These are phyloP conservation scores for Augochlorella aurata DNA, from an alignment of 2,888 invertebrate species.

Conservation along the genomic window DNA sequence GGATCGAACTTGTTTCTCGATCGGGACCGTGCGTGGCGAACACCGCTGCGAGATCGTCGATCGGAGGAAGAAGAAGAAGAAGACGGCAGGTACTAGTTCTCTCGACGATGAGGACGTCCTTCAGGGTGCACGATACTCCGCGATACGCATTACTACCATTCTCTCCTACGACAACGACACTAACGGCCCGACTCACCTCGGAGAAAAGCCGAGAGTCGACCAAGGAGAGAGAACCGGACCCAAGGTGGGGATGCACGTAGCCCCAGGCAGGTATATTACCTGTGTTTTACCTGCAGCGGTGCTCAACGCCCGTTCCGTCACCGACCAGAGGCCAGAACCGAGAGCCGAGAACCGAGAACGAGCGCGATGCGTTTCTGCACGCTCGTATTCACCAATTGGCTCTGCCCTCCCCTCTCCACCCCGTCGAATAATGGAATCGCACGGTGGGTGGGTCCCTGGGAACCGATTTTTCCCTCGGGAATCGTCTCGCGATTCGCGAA, in stretches of 20 bases:
- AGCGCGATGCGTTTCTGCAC: background rate
- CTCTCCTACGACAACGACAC: conserved; percentile 68
- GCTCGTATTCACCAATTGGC: background rate
- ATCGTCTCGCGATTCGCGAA: background rate
- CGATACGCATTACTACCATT: conserved; percentile 67
- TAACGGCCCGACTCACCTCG: conserved; percentile 68
- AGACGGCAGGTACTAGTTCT: background rate
- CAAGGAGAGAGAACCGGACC: conserved; percentile 66
- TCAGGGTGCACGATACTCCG: conserved; percentile 63
- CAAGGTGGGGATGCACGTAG: conserved; percentile 68
- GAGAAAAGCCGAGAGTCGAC: conserved; percentile 65
- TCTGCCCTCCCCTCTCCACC: background rate
- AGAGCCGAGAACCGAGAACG: background rate
- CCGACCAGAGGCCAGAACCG: background rate
- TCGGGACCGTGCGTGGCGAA: background rate
- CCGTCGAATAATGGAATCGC: background rate
- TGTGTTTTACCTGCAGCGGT: conserved; percentile 71
- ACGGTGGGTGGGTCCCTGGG: background rate
- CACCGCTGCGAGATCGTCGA: conserved; percentile 1
- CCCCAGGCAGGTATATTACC: conserved; percentile 73
- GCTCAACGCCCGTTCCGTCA: conserved; percentile 54
- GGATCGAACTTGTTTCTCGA: background rate
- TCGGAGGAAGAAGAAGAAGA: conserved; percentile 7
- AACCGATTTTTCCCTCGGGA: conserved; percentile 7
- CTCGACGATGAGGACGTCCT: conserved; percentile 54